These are phyloP conservation scores for Psix sp. DNA, from an alignment of 1,140 invertebrate genomes.

Conservation along the genomic window DNA sequence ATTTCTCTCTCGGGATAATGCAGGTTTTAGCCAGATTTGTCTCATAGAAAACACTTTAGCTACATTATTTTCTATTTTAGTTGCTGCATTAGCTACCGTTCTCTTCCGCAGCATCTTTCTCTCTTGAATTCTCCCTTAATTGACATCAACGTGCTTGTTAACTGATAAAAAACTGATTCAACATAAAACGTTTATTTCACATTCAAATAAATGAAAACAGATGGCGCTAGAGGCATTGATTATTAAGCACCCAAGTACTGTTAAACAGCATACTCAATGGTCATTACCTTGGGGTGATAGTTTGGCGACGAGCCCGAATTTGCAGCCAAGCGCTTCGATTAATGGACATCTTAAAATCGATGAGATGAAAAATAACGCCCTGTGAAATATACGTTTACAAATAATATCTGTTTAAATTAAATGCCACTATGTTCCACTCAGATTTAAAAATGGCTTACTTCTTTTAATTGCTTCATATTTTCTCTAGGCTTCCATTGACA, in stretches of 20 bases:
- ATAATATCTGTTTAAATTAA: slow-evolving; percentile 42
- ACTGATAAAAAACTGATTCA: slow-evolving; percentile 5
- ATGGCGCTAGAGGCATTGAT: slow-evolving; percentile 21
- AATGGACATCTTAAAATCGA: slow-evolving; percentile 62
- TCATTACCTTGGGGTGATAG: slow-evolving; percentile 53
- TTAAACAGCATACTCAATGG: slow-evolving; percentile 52
- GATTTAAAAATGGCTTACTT: slow-evolving; percentile 11
- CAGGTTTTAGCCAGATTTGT: slow-evolving; percentile 34
- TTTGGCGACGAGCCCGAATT: slow-evolving; percentile 58
- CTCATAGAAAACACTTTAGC: slow-evolving; percentile 52
- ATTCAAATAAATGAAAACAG: not conserved
- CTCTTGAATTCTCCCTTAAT: slow-evolving; percentile 28
- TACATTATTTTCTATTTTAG: slow-evolving; percentile 51
- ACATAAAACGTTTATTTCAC: slow-evolving; percentile 22
- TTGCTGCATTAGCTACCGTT: no score
- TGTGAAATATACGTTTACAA: slow-evolving; percentile 36
- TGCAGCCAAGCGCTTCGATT: slow-evolving; percentile 57
- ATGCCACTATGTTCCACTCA: slow-evolving; percentile 3
- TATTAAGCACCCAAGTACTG: slow-evolving; percentile 45
- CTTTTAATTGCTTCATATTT: slow-evolving; percentile 15
- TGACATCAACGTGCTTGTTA: slow-evolving; percentile 40
- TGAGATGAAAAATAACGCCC: slow-evolving; percentile 58
- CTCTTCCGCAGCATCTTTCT: slow-evolving; percentile 16
- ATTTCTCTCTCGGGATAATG: slow-evolving; percentile 54
- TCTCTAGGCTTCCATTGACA: no score